These are phyloP conservation scores for Pseudopleuronectes americanus DNA, from an alignment of 2,797 vertebrate species.

Conservation along the genomic window DNA sequence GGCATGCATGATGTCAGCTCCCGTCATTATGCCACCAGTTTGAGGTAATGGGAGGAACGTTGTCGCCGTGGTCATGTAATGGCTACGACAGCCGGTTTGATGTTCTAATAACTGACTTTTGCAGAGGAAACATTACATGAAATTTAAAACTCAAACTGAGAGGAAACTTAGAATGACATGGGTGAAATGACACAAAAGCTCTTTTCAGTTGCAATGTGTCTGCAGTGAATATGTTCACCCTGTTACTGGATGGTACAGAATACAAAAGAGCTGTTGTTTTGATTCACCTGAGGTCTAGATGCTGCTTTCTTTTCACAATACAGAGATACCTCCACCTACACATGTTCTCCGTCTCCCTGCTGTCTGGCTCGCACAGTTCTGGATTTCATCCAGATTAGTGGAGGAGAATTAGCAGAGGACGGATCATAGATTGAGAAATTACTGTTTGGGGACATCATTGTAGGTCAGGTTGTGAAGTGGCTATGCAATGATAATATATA, in stretches of 20 bases:
- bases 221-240: background rate
- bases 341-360: slow-evolving; percentile 24
- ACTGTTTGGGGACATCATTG: no score
- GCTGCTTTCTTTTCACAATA: slow-evolving; percentile 27
- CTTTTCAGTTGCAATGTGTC: background rate
- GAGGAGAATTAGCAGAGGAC: background rate
- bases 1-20: slow-evolving; percentile 72
- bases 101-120: slow-evolving; percentile 27
- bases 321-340: slow-evolving; percentile 40
- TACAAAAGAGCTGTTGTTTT: background rate
- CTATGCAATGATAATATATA: no score
- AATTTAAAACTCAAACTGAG: background rate
- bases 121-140: slow-evolving; percentile 38
- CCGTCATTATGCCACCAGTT: slow-evolving; percentile 43
- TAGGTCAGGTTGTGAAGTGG: no score
- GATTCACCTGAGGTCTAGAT: background rate
- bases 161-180: background rate
- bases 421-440: background rate
- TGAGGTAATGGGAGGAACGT: slow-evolving; percentile 62
- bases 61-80: slow-evolving; percentile 26
- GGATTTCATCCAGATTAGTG: slow-evolving; percentile 30
- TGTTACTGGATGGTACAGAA: background rate
- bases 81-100: slow-evolving; percentile 30
- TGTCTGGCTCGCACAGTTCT: slow-evolving; percentile 28
- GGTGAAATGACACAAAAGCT: no score